A percentile compares a stretch with the other conserved stretches of the same genome.
phyloP scores from a whole-genome alignment of 2,888 invertebrate species.

The Rhodophaea formosa region DNA sequence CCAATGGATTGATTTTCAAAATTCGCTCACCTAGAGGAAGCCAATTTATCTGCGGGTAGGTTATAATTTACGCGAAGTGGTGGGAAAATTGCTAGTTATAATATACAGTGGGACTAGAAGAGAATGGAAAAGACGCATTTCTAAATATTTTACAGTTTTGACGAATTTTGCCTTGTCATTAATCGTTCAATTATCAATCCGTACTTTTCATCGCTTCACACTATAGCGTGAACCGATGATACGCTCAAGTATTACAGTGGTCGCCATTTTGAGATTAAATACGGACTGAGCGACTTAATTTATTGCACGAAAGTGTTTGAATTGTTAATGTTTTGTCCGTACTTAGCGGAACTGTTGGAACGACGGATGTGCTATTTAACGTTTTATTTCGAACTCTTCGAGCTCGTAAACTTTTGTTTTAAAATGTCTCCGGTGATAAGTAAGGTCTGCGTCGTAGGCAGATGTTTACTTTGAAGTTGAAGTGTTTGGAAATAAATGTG shows the following conservation, averaged over 20 bases:
- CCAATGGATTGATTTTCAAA: no score
- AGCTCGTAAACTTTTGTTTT: slow-evolving; percentile 4
- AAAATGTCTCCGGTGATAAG: neutral
- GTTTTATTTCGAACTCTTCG: slow-evolving; percentile 34
- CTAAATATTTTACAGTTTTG: no score
- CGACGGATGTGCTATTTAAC: slow-evolving; percentile 37
- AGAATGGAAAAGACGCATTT: no score
- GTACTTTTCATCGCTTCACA: neutral
- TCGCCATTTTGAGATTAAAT: slow-evolving; percentile 71
- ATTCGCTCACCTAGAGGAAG: no score
- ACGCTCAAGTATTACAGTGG: slow-evolving; percentile 54
- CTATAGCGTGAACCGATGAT: slow-evolving; percentile 25
- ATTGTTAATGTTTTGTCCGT: slow-evolving; percentile 67
- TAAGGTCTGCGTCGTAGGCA: neutral
- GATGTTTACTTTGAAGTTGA: no score
- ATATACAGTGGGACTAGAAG: no score
- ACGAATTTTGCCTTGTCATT: no score
- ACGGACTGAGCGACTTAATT: slow-evolving; percentile 62
- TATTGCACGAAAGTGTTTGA: slow-evolving; percentile 74
- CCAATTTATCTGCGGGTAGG: no score
- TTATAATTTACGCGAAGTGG: no score
- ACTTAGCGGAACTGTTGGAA: slow-evolving; percentile 39
- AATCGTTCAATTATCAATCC: no score
- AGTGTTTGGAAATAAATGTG: no score
- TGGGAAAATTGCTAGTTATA: no score